These are phyloP conservation scores for Myotis yumanensis DNA, from an alignment of 2,113 vertebrate genomes.

Conservation along the genomic window DNA sequence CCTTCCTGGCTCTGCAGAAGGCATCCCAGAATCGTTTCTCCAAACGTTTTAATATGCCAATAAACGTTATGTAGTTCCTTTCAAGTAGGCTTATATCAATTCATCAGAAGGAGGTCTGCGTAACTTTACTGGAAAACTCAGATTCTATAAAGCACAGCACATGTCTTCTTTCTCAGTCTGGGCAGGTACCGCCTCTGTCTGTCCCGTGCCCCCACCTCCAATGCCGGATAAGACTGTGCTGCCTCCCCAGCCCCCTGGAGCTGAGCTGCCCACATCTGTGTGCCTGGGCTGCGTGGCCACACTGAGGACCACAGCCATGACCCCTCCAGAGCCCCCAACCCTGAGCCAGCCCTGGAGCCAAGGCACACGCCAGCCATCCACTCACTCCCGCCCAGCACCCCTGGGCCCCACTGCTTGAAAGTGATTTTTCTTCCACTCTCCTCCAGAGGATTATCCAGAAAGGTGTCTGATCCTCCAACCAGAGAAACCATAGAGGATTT, in stretches of 20 bases:
- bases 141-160: neutral
- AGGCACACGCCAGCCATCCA: neutral
- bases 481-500: neutral
- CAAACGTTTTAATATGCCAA: neutral
- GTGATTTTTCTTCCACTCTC: neutral
- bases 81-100: neutral
- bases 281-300: neutral
- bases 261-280: neutral
- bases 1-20: neutral
- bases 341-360: neutral
- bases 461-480: neutral
- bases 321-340: neutral
- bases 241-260: neutral
- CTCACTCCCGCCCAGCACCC: neutral
- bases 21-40: neutral
- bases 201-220: neutral
- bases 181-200: neutral
- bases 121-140: neutral
- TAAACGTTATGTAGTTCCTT: neutral
- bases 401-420: neutral
- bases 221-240: neutral
- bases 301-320: neutral
- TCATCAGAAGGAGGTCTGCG: neutral
- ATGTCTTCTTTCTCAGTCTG: neutral
- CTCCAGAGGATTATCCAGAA: neutral